Evolutionary conservation across 2,797 vertebrate species (phyloP).

Genomic region (Tapera naevia): DNA sequence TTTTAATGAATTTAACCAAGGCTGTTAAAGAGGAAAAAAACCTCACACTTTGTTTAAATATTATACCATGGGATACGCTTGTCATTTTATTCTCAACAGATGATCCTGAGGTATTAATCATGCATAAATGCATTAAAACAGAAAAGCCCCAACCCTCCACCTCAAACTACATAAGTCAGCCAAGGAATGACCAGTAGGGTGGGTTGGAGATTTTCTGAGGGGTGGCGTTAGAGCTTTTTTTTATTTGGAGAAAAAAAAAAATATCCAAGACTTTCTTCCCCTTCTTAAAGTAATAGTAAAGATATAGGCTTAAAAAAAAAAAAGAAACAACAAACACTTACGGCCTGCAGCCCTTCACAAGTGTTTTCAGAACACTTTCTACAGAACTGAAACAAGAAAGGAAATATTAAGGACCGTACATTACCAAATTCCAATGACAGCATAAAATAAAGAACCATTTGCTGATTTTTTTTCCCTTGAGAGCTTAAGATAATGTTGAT

Average conservation of each 20-base stretch:
- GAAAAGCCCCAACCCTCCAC: background rate
- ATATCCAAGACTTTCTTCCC: background rate
- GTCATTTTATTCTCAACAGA: background rate
- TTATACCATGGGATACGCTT: background rate
- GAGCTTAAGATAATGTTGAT: slow-evolving; percentile 62
- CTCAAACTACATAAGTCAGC: background rate
- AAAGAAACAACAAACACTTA: slow-evolving; percentile 78
- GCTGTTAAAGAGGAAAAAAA: background rate
- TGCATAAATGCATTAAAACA: background rate
- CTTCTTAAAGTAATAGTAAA: background rate
- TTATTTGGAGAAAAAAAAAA: too few relatives aligned
- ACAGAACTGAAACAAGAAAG: slow-evolving; percentile 84
- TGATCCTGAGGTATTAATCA: background rate
- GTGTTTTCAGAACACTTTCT: slow-evolving; percentile 92
- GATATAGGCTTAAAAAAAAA: background rate
- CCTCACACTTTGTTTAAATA: background rate
- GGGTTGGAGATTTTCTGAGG: too few relatives aligned
- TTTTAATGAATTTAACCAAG: background rate
- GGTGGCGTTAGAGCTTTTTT: too few relatives aligned
- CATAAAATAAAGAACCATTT: slow-evolving; percentile 25
- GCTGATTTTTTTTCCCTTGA: slow-evolving; percentile 26
- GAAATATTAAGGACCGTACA: slow-evolving; percentile 17
- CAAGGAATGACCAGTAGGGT: background rate
- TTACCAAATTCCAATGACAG: slow-evolving; percentile 39
- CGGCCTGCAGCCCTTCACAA: slow-evolving; percentile 96